Percentiles rank a stretch among this genome's conserved stretches.
These are phyloP conservation scores for Eucera pruinosa DNA, from an alignment of 2,888 invertebrate species.

Conservation along the genomic window DNA sequence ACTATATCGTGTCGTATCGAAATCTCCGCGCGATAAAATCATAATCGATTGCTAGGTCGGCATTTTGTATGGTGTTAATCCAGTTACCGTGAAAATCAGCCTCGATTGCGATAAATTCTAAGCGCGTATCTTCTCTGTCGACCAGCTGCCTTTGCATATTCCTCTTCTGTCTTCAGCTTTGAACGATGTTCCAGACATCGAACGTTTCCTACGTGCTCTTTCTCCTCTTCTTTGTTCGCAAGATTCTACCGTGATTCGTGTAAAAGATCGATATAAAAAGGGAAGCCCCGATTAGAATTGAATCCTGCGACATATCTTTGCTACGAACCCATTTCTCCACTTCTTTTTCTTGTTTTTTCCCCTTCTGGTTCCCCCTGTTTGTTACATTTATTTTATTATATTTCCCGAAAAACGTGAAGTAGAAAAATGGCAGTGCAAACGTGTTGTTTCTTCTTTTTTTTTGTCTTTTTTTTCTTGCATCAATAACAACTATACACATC, in stretches of 20 bases:
- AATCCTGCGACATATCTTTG: slow-evolving; percentile 9
- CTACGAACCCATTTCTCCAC: slow-evolving; percentile 4
- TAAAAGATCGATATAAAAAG: slow-evolving; percentile 75
- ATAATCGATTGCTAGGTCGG: slow-evolving; percentile 36
- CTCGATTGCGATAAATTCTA: slow-evolving; percentile 46
- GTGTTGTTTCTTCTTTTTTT: slow-evolving; percentile 38
- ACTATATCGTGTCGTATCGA: slow-evolving; percentile 55
- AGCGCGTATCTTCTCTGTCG: slow-evolving; percentile 7
- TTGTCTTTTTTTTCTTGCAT: slow-evolving; percentile 17
- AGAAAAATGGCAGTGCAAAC: slow-evolving; percentile 78
- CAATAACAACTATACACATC: slow-evolving; percentile 52
- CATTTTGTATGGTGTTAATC: neutral
- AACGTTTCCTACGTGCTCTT: neutral
- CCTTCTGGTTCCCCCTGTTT: slow-evolving; percentile 13
- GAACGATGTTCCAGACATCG: slow-evolving; percentile 2
- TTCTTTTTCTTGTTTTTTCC: neutral
- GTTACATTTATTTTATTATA: slow-evolving; percentile 40
- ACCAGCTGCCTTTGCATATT: slow-evolving; percentile 2
- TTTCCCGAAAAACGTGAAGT: slow-evolving; percentile 68
- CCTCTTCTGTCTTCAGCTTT: slow-evolving; percentile 14
- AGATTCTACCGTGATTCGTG: slow-evolving; percentile 61
- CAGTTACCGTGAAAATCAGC: slow-evolving; percentile 23
- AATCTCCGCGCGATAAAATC: slow-evolving; percentile 63
- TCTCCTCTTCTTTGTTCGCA: slow-evolving; percentile 10
- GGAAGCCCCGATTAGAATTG: slow-evolving; percentile 73